These are phyloP conservation scores for Conomelus anceps DNA, from an alignment of 2,888 invertebrate species.

Conservation along the genomic window DNA sequence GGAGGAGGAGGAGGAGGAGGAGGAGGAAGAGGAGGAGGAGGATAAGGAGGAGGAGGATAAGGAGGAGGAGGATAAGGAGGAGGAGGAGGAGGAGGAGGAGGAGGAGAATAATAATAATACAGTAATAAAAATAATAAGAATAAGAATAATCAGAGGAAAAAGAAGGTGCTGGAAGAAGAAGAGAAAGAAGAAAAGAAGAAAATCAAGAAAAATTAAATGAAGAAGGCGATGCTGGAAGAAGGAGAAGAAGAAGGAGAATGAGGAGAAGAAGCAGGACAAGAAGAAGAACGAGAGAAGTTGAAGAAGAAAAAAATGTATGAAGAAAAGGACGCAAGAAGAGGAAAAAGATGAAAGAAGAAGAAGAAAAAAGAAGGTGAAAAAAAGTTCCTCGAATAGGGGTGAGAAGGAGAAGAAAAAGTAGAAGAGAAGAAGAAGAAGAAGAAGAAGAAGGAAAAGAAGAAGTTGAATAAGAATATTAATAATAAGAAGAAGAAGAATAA, in stretches of 20 bases:
- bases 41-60: too few relatives aligned
- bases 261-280: too few relatives aligned
- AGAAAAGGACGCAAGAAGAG: too few relatives aligned
- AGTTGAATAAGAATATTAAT: too few relatives aligned
- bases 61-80: too few relatives aligned
- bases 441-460: too few relatives aligned
- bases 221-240: neutral
- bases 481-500: neutral
- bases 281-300: neutral
- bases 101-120: too few relatives aligned
- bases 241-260: constrained; percentile 7
- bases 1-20: neutral
- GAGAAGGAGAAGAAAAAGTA: neutral
- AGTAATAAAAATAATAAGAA: neutral
- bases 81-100: too few relatives aligned
- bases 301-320: neutral
- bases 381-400: neutral
- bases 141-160: neutral
- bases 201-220: neutral
- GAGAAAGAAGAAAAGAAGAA: neutral
- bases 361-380: neutral
- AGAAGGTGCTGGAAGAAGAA: neutral
- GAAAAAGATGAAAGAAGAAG: neutral
- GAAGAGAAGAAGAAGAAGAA: neutral
- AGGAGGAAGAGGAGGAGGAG: neutral